Evolutionary conservation across 1,140 invertebrate genomes (phyloP).

Genomic region (Mactra quadrangularis): DNA sequence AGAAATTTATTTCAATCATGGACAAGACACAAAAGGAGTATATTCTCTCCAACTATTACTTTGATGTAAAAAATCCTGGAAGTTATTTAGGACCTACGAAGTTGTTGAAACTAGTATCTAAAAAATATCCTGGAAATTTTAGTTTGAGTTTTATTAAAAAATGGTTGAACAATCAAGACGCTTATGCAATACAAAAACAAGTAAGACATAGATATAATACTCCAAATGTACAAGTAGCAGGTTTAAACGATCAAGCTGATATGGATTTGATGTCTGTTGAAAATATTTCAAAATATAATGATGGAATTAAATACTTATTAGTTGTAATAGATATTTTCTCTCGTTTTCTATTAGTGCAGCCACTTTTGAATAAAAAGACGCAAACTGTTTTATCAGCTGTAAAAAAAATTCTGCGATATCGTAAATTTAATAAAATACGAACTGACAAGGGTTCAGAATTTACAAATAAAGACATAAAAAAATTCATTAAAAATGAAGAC

Average conservation of each 20-base stretch:
- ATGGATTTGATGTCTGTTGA: constrained; percentile 48
- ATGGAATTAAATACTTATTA: constrained; percentile 45
- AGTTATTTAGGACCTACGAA: constrained; percentile 39
- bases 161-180: constrained; percentile 57
- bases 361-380: constrained; percentile 38
- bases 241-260: constrained; percentile 53
- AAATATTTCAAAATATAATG: constrained; percentile 47
- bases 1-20: not conserved
- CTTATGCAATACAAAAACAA: constrained; percentile 40
- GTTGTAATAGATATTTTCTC: constrained; percentile 50
- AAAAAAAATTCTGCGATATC: constrained; percentile 17
- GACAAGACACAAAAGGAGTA: constrained; percentile 21
- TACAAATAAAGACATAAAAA: constrained; percentile 30
- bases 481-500: constrained; percentile 14
- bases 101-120: constrained; percentile 5
- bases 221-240: constrained; percentile 31
- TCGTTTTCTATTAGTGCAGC: constrained; percentile 25
- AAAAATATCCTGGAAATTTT: constrained; percentile 43
- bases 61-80: constrained; percentile 38
- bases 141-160: constrained; percentile 38
- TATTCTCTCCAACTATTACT: constrained; percentile 52
- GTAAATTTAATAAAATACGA: constrained; percentile 39
- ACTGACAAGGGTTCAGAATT: constrained; percentile 50
- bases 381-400: constrained; percentile 31
- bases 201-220: constrained; percentile 51